Evolutionary conservation across 1,140 invertebrate genomes (phyloP).

Genomic region (Rhyacophila brunnea): DNA sequence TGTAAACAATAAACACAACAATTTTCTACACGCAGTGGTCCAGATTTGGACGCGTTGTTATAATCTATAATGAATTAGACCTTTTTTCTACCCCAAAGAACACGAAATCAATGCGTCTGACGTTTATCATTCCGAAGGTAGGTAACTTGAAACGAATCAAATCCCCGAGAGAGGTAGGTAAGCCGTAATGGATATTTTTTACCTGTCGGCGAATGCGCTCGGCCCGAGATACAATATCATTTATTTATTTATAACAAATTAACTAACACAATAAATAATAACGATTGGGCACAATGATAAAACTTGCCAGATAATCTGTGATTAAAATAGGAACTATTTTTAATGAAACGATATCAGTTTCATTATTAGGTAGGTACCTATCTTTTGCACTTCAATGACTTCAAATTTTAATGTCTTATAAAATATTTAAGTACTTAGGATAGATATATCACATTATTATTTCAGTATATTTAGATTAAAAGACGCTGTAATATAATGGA

Average conservation of each 20-base stretch:
- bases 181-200: not conserved
- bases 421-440: too few species aligned
- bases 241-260: not conserved
- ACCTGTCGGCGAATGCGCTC: not conserved
- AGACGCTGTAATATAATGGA: too few species aligned
- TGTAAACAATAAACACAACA: too few species aligned
- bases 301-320: too few species aligned
- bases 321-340: too few species aligned
- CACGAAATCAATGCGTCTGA: not conserved
- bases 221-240: not conserved
- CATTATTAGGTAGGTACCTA: too few species aligned
- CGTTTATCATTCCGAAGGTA: conserved; percentile 3
- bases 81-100: conserved; percentile 8
- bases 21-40: not conserved
- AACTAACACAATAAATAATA: not conserved
- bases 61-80: conserved; percentile 2
- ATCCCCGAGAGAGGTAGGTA: not conserved
- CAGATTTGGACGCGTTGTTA: not conserved
- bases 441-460: too few species aligned
- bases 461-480: too few species aligned
- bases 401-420: too few species aligned
- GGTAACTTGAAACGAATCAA: conserved; percentile 1
- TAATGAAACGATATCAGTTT: too few species aligned
- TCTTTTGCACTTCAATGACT: too few species aligned
- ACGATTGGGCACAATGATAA: not conserved